Percentiles rank a stretch among this genome's conserved stretches.
These are phyloP conservation scores for Pomatorhinus ruficollis DNA, from an alignment of 2,113 vertebrate species.

Conservation along the genomic window DNA sequence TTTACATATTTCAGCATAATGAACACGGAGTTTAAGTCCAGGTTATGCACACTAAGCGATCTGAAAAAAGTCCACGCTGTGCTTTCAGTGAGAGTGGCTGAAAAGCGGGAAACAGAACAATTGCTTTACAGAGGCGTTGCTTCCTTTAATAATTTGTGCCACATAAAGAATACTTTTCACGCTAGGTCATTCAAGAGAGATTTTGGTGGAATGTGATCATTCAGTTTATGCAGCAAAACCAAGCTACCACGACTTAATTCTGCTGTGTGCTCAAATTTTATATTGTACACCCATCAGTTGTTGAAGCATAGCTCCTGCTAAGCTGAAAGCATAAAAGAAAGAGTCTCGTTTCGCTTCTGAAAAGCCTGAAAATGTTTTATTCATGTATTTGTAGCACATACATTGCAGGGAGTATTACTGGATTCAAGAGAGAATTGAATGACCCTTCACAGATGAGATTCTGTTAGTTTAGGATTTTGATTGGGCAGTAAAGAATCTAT, in stretches of 20 bases:
- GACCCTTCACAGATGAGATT: neutral
- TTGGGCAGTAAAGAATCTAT: neutral
- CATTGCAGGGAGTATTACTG: neutral
- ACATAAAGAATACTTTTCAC: constrained; percentile 54
- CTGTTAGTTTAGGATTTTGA: constrained; percentile 8
- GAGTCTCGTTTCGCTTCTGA: neutral
- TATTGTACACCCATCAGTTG: neutral
- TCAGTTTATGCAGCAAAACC: constrained; percentile 56
- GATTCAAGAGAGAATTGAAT: neutral
- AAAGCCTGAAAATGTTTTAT: constrained; percentile 29
- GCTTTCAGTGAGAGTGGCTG: neutral
- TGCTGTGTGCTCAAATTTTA: constrained; percentile 39
- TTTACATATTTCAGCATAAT: neutral
- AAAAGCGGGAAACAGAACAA: constrained; percentile 46
- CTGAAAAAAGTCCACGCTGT: neutral
- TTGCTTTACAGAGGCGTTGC: constrained; percentile 13
- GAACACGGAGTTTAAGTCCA: neutral
- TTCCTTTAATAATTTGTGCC: constrained; percentile 53
- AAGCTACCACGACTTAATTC: constrained; percentile 16
- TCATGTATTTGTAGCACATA: constrained; percentile 6
- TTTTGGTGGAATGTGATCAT: constrained; percentile 14
- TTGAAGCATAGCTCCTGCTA: constrained; percentile 22
- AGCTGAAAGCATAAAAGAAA: neutral
- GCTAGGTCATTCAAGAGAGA: constrained; percentile 37
- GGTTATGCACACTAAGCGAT: neutral